phyloP scores from a whole-genome alignment of 2,797 vertebrate species.

The Tolypeutes matacus region DNA sequence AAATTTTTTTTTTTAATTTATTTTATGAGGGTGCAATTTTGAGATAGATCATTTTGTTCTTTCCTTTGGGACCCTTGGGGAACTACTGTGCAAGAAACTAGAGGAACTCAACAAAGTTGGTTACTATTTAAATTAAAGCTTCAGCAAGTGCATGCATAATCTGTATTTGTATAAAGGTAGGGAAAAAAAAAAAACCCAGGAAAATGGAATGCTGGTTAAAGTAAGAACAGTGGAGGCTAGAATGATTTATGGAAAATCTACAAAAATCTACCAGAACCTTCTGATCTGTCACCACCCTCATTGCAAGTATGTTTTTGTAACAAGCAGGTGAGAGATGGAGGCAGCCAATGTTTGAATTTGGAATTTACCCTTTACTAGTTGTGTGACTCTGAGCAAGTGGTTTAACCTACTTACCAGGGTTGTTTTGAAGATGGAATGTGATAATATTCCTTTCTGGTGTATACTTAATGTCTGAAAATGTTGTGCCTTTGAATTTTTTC shows the following conservation, averaged over 20 bases:
- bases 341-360: background rate
- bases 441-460: background rate
- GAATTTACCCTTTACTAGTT: background rate
- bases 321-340: background rate
- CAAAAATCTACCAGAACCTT: background rate
- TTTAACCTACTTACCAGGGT: background rate
- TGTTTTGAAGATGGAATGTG: background rate
- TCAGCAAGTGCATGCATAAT: background rate
- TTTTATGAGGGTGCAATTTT: background rate
- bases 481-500: conserved; percentile 1
- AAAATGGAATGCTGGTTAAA: conserved; percentile 15
- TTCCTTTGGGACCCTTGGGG: background rate
- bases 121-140: conserved; percentile 54
- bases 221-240: background rate
- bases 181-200: background rate
- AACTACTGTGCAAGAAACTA: background rate
- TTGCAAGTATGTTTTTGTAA: conserved; percentile 32
- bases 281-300: background rate
- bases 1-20: conserved; percentile 51
- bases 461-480: background rate
- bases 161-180: background rate
- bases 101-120: conserved; percentile 13
- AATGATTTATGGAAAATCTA: conserved; percentile 13
- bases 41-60: conserved; percentile 33
- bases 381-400: background rate